Evolutionary conservation across 1,140 invertebrate species (phyloP).

Genomic region (Araneus ventricosus): DNA sequence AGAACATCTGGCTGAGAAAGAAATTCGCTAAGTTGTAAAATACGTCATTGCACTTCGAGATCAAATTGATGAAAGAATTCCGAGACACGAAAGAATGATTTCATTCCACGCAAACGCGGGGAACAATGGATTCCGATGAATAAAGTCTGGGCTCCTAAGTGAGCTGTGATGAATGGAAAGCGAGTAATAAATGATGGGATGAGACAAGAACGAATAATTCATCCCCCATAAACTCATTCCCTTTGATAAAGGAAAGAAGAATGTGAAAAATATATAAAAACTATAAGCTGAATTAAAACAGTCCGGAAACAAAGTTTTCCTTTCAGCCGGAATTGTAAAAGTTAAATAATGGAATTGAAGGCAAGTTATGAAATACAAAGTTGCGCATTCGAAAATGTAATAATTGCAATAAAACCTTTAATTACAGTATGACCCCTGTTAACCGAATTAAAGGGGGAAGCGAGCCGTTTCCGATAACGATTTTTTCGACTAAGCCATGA

Average conservation of each 20-base stretch:
- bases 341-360: too few relatives aligned
- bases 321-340: not conserved
- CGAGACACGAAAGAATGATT: not conserved
- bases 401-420: too few relatives aligned
- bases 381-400: too few relatives aligned
- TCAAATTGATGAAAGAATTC: not conserved
- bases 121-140: conserved; percentile 41
- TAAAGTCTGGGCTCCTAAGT: conserved; percentile 53
- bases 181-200: conserved; percentile 32
- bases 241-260: conserved; percentile 1
- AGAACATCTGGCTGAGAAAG: not conserved
- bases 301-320: not conserved
- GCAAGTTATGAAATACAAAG: too few relatives aligned
- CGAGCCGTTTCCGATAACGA: too few relatives aligned
- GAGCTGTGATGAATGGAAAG: conserved; percentile 36
- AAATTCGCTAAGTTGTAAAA: not conserved
- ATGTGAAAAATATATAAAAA: not conserved
- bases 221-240: too few relatives aligned
- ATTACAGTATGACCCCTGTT: too few relatives aligned
- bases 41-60: not conserved
- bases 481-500: too few relatives aligned
- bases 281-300: not conserved
- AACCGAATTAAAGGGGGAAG: too few relatives aligned
- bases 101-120: not conserved
- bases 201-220: conserved; percentile 14